Conservation (phyloP, 2,113 vertebrate species). For the Indicator indicator region DNA sequence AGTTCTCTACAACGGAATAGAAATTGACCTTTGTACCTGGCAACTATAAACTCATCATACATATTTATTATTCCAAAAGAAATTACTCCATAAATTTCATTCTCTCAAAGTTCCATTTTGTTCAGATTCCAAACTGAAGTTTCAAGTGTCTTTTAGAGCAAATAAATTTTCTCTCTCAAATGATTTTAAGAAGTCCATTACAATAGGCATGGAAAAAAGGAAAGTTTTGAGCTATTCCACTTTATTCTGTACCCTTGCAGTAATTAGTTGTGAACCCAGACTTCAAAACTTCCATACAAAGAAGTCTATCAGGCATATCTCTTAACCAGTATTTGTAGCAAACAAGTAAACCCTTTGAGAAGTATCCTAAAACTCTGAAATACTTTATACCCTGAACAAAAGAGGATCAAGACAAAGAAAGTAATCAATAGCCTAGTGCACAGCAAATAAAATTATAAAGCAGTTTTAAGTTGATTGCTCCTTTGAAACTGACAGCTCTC, state of each 20-base stretch:
- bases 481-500: not conserved
- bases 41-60: not conserved
- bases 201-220: not conserved
- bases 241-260: not conserved
- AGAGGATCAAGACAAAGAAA: not conserved
- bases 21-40: not conserved
- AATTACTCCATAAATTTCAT: rapidly evolving
- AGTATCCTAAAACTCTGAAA: not conserved
- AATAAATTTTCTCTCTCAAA: not conserved
- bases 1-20: not conserved
- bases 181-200: not conserved
- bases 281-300: not conserved
- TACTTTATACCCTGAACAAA: not conserved
- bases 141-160: not conserved
- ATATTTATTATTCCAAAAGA: not conserved
- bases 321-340: not conserved
- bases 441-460: not conserved
- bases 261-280: not conserved
- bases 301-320: not conserved
- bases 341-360: not conserved
- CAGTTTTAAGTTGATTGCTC: not conserved
- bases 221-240: not conserved
- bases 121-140: not conserved
- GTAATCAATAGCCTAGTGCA: not conserved
- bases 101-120: not conserved